Conservation (phyloP, 2,797 vertebrate species). For the Morus bassanus region DNA sequence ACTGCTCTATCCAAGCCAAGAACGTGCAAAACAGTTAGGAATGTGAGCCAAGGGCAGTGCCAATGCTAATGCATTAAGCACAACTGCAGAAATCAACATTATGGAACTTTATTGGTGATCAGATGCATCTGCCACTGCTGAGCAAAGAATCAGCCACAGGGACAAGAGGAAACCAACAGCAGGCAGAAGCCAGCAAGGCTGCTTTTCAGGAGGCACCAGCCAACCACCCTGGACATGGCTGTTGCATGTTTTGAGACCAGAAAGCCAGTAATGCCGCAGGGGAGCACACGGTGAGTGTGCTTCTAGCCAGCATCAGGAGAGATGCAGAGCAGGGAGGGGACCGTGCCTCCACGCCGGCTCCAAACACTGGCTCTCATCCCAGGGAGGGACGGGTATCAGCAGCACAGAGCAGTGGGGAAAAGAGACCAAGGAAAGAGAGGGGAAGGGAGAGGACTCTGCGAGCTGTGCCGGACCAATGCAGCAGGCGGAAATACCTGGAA, state of each 20-base stretch:
- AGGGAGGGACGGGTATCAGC: accelerated
- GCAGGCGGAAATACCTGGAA: not conserved
- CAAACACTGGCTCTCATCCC: not conserved
- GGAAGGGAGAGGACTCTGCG: not conserved
- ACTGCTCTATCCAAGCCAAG: not conserved
- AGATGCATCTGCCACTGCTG: not conserved
- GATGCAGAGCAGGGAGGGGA: not conserved
- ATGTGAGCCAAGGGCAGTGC: accelerated
- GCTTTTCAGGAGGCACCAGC: not conserved
- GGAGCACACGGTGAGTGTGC: accelerated
- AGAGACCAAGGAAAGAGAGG: not conserved
- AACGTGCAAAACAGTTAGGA: not conserved
- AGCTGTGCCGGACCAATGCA: not conserved
- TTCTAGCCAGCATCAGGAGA: accelerated
- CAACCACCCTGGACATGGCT: not conserved
- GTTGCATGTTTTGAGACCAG: not conserved
- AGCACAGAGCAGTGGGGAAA: not conserved
- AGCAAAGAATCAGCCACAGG: accelerated
- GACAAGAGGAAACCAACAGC: not conserved
- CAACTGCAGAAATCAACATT: not conserved
- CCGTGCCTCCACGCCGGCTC: accelerated
- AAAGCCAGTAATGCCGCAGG: accelerated
- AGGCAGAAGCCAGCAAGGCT: not conserved
- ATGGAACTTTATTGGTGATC: accelerated
- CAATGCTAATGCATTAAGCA: not conserved